A percentile compares a stretch with the other conserved stretches of the same genome.
phyloP scores from a whole-genome alignment of 2,797 vertebrate genomes.

The Lacerta viridis region DNA sequence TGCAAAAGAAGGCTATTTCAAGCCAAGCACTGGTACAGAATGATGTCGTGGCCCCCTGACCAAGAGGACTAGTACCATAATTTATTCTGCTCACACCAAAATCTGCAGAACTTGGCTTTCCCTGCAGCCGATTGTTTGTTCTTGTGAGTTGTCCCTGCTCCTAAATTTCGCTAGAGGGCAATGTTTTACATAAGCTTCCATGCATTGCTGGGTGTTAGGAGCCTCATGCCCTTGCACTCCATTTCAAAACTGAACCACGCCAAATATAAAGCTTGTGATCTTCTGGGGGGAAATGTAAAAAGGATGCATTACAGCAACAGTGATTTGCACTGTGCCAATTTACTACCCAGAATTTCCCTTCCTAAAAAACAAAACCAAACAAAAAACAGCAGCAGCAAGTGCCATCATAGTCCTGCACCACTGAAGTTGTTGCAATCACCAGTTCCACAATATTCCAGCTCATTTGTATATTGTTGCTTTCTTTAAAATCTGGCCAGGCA shows the following conservation, averaged over 20 bases:
- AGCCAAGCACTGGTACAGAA: neutral
- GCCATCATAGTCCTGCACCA: neutral
- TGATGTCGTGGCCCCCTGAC: neutral
- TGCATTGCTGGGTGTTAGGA: neutral
- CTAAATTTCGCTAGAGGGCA: constrained; percentile 34
- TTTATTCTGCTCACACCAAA: neutral
- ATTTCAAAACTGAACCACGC: constrained; percentile 2
- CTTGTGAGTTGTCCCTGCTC: neutral
- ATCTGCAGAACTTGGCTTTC: neutral
- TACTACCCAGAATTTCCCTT: neutral
- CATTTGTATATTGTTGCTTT: neutral
- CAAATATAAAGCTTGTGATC: neutral
- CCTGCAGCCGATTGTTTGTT: no score
- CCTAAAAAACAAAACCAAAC: neutral
- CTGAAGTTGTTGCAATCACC: neutral
- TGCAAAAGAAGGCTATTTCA: neutral
- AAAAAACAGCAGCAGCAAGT: neutral
- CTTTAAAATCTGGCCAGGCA: neutral
- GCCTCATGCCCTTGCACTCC: neutral
- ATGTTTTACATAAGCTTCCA: constrained; percentile 5
- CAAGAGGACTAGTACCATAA: neutral
- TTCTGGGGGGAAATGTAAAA: neutral
- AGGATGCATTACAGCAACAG: neutral
- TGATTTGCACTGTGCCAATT: neutral
- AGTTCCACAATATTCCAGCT: neutral